Base-by-base conservation (phyloP, 2,888 invertebrate species). In the Nudaria mundana region DNA sequence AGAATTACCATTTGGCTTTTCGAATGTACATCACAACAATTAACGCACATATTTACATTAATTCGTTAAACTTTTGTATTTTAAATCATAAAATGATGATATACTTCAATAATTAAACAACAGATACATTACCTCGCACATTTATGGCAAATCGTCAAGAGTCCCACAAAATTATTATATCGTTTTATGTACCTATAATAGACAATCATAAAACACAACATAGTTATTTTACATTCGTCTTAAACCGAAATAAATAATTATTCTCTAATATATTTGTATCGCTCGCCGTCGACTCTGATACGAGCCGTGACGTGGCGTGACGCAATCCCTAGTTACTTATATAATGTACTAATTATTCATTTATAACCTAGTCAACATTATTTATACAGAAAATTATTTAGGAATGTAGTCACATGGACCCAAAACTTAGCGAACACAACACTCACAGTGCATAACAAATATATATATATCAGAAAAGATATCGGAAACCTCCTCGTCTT, bases 231-330 rank as follows among this genome's bases (percentile, higher is more conserved):
- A 87, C 83, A 81, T 81, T n/a, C 79, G 77, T 80, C 86, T 79
- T 87, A 87, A 76, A 81, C 71, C 82, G 76, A 86, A 87, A 87
- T 87, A 87, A 87, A 87, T 87, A 85, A 79, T 82, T 72, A 85
- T 68, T 70, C 60, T 77, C 82, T 84, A 83, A 65, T 66, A 70
- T 68, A 76, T 69, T n/a, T 71, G 54, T 76, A 78, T 80, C 74
- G 80, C 86, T 87, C 87, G 86, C 85, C 86, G 86, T 87, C 87
- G 74, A 87, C 82, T 76, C 68, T 51, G 56, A 60, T 6, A 55
- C 57, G 58, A 61, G 54, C 48, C 38, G 51, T 26, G 51, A 49
- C 49, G 34, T 37, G 43, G 40, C 52, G 44, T n/a, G 52, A 52
- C 62, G 63, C 75, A 74, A 75, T 76, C 74, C 76, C 76, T 76